A percentile compares a stretch with the other conserved stretches of the same genome.
These are phyloP conservation scores for Poicephalus gulielmi DNA, from an alignment of 2,113 vertebrate species.

Conservation along the genomic window DNA sequence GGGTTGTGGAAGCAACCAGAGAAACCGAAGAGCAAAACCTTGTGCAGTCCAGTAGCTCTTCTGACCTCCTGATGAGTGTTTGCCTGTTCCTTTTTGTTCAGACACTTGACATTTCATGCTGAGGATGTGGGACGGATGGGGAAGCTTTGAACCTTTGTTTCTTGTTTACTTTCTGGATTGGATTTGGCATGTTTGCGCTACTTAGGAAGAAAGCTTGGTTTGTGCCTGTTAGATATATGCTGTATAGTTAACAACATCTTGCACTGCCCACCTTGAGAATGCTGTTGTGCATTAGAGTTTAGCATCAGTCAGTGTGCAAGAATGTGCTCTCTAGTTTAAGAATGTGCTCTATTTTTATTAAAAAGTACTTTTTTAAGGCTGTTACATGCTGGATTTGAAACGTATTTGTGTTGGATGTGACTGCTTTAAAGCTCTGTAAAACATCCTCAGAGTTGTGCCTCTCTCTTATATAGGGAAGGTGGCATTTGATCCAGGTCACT, in stretches of 20 bases:
- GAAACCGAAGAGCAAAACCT: constrained; percentile 31
- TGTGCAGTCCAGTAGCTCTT: not conserved
- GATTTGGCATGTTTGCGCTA: constrained; percentile 4
- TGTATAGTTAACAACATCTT: not conserved
- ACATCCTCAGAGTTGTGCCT: not conserved
- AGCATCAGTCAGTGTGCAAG: not conserved
- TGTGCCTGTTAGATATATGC: not conserved
- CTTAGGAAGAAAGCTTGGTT: not conserved
- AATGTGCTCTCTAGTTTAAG: constrained; percentile 37
- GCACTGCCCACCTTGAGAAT: not conserved
- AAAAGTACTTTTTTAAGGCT: constrained; percentile 44
- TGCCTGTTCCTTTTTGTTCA: constrained; percentile 16
- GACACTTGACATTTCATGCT: not conserved
- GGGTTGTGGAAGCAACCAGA: constrained; percentile 14
- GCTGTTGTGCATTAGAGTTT: not conserved
- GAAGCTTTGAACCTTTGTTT: not conserved
- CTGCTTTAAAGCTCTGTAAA: not conserved
- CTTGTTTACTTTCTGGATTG: not conserved
- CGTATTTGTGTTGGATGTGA: not conserved
- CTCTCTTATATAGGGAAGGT: not conserved
- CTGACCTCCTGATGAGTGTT: not conserved
- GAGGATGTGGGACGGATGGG: not conserved
- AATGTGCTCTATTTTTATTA: constrained; percentile 57
- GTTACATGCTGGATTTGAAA: not conserved
- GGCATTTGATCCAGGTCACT: not conserved